Evolutionary conservation across 2,888 invertebrate genomes (phyloP).

Genomic region (Germaria angustata): DNA sequence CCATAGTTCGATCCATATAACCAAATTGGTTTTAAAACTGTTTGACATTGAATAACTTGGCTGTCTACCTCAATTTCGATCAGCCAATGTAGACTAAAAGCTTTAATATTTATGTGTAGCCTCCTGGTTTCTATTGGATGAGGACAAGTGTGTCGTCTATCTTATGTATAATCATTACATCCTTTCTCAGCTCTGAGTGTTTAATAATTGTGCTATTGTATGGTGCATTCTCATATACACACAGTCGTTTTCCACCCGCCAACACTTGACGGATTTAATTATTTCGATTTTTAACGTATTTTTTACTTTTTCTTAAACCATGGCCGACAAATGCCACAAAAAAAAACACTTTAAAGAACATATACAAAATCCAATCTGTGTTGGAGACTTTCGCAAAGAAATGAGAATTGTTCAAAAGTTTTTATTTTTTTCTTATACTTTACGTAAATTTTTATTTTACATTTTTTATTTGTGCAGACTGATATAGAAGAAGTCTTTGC

Average conservation of each 20-base stretch:
- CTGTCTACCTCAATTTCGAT: no score
- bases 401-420: neutral
- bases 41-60: no score
- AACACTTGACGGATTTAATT: slow-evolving; percentile 80
- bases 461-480: neutral
- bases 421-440: neutral
- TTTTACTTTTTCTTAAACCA: slow-evolving; percentile 46
- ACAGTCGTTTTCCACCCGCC: slow-evolving; percentile 70
- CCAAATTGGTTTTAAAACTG: no score
- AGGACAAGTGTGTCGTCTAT: no score
- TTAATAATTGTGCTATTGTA: slow-evolving; percentile 11
- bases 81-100: no score
- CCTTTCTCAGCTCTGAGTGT: neutral
- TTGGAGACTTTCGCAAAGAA: slow-evolving; percentile 25
- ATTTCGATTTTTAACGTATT: slow-evolving; percentile 74
- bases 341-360: neutral
- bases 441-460: neutral
- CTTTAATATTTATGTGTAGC: no score
- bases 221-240: slow-evolving; percentile 16
- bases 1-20: no score
- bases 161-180: no score
- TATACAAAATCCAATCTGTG: slow-evolving; percentile 58
- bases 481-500: slow-evolving; percentile 68
- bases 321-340: neutral
- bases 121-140: no score